Percentiles rank a stretch among this genome's conserved stretches.
Conservation (phyloP, 2,797 vertebrate species). For the Mycteria americana region DNA sequence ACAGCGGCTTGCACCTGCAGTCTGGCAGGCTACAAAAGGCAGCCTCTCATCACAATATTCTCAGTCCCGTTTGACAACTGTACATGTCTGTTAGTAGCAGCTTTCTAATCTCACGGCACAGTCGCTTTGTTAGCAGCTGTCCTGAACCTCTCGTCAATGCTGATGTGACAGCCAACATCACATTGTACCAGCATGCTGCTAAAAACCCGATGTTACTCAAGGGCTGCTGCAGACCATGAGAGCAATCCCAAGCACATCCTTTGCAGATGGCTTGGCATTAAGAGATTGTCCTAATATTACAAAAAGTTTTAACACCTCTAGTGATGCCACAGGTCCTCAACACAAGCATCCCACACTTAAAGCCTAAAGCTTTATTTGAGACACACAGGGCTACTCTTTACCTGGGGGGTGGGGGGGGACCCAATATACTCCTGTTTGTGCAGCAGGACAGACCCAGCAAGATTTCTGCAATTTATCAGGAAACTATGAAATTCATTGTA, state of each 20-base stretch:
- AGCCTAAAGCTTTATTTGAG: neutral
- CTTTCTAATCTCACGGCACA: neutral
- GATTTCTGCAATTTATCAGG: neutral
- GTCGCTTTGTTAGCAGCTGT: neutral
- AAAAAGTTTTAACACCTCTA: neutral
- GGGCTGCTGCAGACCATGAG: accelerated
- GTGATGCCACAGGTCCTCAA: neutral
- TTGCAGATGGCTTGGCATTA: accelerated
- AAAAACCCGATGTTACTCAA: accelerated
- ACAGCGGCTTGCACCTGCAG: constrained; percentile 4
- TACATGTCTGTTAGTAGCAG: neutral
- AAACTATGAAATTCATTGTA: neutral
- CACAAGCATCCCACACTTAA: neutral
- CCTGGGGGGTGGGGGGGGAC: too few relatives aligned
- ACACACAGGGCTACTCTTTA: neutral
- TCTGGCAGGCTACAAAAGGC: neutral
- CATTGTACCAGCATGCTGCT: neutral
- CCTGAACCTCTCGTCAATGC: neutral
- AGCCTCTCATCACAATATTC: neutral
- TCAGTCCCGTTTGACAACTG: neutral
- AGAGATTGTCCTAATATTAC: neutral
- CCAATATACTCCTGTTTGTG: neutral
- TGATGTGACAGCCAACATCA: constrained; percentile 1
- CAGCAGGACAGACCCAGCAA: neutral
- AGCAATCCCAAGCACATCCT: neutral